Evolutionary conservation across 1,140 invertebrate species (phyloP).

Genomic region (Diploscapter pachys): DNA sequence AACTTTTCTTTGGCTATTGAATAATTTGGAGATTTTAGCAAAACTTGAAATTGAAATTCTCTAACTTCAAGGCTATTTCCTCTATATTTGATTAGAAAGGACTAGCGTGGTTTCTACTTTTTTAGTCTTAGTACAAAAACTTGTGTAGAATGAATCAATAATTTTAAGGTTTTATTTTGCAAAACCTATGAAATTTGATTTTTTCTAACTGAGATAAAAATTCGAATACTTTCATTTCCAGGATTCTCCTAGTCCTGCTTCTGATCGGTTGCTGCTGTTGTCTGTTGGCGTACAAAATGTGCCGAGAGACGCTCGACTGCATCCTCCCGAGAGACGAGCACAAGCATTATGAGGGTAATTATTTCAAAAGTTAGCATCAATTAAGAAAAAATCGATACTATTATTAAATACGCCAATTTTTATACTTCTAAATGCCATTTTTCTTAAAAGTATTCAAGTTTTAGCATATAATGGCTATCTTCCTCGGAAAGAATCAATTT

Average conservation of each 20-base stretch:
- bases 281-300: conserved; percentile 41
- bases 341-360: neutral
- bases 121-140: conserved; percentile 11
- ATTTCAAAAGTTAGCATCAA: too few species aligned
- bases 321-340: conserved; percentile 23
- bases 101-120: neutral
- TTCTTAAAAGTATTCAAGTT: too few species aligned
- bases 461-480: too few species aligned
- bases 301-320: conserved; percentile 40
- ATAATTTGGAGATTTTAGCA: conserved; percentile 16
- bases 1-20: conserved; percentile 17
- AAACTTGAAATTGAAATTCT: neutral
- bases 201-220: neutral
- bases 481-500: too few species aligned
- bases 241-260: conserved; percentile 39
- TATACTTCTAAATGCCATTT: too few species aligned
- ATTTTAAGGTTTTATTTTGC: neutral
- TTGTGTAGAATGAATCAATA: neutral
- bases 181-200: conserved; percentile 36
- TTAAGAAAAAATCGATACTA: too few species aligned
- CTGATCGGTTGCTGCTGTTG: conserved; percentile 40
- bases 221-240: conserved; percentile 8
- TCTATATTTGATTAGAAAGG: neutral
- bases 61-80: conserved; percentile 1
- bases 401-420: too few species aligned